Evolutionary conservation across 2,797 vertebrate genomes (phyloP), one percentile per base, ranked within the genome.

Genomic region (Pempheris klunzingeri): DNA sequence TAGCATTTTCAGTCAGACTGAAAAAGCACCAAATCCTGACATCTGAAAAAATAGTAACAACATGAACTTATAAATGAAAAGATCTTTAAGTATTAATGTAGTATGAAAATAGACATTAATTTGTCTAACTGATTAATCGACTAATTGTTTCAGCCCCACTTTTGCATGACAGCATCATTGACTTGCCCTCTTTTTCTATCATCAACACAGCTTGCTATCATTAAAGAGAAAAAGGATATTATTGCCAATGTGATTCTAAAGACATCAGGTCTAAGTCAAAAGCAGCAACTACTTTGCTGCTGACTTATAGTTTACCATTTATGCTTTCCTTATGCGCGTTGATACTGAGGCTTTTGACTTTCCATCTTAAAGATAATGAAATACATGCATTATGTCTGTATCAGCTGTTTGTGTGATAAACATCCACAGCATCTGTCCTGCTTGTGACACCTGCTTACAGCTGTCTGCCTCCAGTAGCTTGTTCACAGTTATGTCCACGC

Each of bases 391-490:
- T 18, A 36, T 7, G 14, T 7, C 22, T 39, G 1, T 8, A 30
- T 38, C 18, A 30, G 60, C 13, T 57, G 14, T 52, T 22, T n/a
- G 26, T 53, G 22, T 59, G 46, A 30, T 50, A 14, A 36, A 13
- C 15, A 1, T 58, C 5, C 13, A 6, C 30, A 32, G 30, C 6
- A 7, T 36, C 50, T 26, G 0, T 75, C 7, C 7, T 20, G 28
- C 38, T 30, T 22, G 22, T 53, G 66, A 30, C 39, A n/a, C 72
- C 55, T 52, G 49, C 55, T 67, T 62, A 57, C 68, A 76, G 62
- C n/a, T 5, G 2, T 24, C 24, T 34, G 12, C 47, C 36, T 65
- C n/a, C 13, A 22, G 34, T 36, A 55, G 41, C 22, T 46, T 39
- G 46, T 49, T 38, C 32, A 30, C 3, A 44, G 8, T 17, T 17